Evolutionary conservation across 2,113 vertebrate genomes (phyloP).

Genomic region (Rhinoderma darwinii): DNA sequence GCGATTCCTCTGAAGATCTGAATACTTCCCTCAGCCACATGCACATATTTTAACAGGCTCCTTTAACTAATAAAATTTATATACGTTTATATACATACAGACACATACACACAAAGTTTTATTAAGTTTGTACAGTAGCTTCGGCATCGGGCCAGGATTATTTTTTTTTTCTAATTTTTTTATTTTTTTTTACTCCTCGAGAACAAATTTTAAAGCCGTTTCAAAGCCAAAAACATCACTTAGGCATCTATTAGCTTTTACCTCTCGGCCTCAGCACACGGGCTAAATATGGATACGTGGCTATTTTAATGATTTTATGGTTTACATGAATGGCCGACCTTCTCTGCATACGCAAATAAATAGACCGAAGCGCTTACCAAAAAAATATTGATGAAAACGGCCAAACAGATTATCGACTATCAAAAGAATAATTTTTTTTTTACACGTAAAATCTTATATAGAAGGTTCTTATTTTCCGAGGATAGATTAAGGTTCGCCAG

Average conservation of each 20-base stretch:
- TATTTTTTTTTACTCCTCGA: constrained; percentile 38
- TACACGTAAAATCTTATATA: background rate
- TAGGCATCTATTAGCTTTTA: constrained; percentile 61
- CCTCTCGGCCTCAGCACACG: constrained; percentile 63
- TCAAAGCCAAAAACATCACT: constrained; percentile 71
- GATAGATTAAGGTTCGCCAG: background rate
- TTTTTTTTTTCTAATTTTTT: constrained; percentile 41
- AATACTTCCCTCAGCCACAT: constrained; percentile 31
- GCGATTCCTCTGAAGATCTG: constrained; percentile 48
- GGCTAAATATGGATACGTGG: constrained; percentile 69
- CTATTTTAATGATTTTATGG: constrained; percentile 70
- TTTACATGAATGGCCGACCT: constrained; percentile 66
- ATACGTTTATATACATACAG: constrained; percentile 56
- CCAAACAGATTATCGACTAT: constrained; percentile 15
- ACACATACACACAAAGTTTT: constrained; percentile 54
- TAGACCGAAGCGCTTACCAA: constrained; percentile 27
- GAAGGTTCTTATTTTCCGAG: background rate
- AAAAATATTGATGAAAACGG: constrained; percentile 15
- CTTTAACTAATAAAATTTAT: constrained; percentile 59
- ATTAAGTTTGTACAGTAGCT: constrained; percentile 57
- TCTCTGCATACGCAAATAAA: constrained; percentile 59
- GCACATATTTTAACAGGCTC: constrained; percentile 49
- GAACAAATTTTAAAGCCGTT: constrained; percentile 59
- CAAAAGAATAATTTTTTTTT: background rate
- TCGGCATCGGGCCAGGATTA: constrained; percentile 26